phyloP scores from a whole-genome alignment of 2,797 vertebrate genomes.

The Pseudochaenichthys georgianus region DNA sequence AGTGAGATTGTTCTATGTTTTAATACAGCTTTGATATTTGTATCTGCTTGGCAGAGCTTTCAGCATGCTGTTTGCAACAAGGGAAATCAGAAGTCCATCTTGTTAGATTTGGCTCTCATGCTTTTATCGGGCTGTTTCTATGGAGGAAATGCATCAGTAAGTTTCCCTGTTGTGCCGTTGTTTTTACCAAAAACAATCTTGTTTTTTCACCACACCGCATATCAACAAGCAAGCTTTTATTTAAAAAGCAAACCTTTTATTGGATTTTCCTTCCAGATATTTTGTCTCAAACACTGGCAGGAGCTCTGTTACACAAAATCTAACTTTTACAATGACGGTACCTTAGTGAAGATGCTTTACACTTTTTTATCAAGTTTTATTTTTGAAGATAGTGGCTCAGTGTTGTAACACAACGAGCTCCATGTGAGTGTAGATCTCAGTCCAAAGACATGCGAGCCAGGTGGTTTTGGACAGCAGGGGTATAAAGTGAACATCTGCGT shows the following conservation, averaged over 20 bases:
- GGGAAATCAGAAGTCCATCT: constrained; percentile 56
- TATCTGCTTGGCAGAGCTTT: constrained; percentile 42
- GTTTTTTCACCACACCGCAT: constrained; percentile 25
- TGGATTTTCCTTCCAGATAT: constrained; percentile 1
- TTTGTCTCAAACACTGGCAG: background rate
- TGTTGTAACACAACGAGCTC: constrained; percentile 8
- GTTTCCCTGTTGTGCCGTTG: constrained; percentile 22
- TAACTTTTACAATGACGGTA: background rate
- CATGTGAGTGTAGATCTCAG: constrained; percentile 17
- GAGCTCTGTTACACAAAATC: background rate
- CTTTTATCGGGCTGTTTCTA: constrained; percentile 47
- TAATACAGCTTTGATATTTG: constrained; percentile 56
- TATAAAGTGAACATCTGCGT: constrained; percentile 45
- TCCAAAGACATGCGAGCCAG: constrained; percentile 16
- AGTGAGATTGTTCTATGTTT: constrained; percentile 33
- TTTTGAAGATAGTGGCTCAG: background rate
- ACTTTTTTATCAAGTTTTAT: background rate
- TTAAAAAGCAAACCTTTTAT: constrained; percentile 21
- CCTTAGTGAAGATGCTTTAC: constrained; percentile 12
- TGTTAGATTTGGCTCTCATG: constrained; percentile 58
- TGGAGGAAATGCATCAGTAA: constrained; percentile 51
- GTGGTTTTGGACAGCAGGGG: constrained; percentile 30
- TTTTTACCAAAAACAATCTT: constrained; percentile 17
- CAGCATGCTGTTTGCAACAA: constrained; percentile 36
- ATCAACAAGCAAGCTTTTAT: constrained; percentile 27